Conservation (phyloP, 2,888 invertebrate genomes). For the Operophtera brumata region DNA sequence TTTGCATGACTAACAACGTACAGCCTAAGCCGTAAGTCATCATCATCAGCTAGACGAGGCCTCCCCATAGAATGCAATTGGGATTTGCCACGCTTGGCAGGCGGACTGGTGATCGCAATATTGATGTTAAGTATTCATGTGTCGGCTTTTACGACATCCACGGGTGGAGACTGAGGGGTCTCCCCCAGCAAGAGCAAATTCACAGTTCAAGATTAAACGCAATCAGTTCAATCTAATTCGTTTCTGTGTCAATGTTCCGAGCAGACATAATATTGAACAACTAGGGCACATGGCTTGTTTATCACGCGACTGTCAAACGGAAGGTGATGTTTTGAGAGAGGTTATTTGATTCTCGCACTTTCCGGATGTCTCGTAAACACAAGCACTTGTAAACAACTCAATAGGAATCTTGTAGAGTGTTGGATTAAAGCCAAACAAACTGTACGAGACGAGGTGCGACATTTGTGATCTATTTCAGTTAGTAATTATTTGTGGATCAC, state of each 20-base stretch:
- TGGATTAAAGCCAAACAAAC: conserved; percentile 66
- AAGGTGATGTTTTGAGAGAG: conserved; percentile 18
- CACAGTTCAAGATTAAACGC: not conserved
- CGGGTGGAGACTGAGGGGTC: too few relatives aligned
- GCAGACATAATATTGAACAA: conserved; percentile 11
- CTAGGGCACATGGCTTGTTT: conserved; percentile 10
- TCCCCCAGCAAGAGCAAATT: not conserved
- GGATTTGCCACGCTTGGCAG: too few relatives aligned
- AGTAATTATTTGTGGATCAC: conserved; percentile 48
- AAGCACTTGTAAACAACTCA: conserved; percentile 48
- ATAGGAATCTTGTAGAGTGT: conserved; percentile 53
- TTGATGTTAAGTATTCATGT: too few relatives aligned
- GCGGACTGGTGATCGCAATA: too few relatives aligned
- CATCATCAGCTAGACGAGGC: too few relatives aligned
- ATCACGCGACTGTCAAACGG: conserved; percentile 1
- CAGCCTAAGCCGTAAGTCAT: too few relatives aligned
- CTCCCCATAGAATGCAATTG: too few relatives aligned
- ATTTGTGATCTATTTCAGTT: conserved; percentile 66
- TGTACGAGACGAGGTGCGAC: conserved; percentile 68
- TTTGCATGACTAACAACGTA: too few relatives aligned
- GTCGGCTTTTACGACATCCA: too few relatives aligned
- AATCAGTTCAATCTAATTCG: not conserved
- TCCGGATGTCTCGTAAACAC: conserved; percentile 43
- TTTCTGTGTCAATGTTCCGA: conserved; percentile 4
- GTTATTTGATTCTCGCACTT: conserved; percentile 22